Evolutionary conservation across 2,888 invertebrate species (phyloP).

Genomic region (Dascillus cervinus): DNA sequence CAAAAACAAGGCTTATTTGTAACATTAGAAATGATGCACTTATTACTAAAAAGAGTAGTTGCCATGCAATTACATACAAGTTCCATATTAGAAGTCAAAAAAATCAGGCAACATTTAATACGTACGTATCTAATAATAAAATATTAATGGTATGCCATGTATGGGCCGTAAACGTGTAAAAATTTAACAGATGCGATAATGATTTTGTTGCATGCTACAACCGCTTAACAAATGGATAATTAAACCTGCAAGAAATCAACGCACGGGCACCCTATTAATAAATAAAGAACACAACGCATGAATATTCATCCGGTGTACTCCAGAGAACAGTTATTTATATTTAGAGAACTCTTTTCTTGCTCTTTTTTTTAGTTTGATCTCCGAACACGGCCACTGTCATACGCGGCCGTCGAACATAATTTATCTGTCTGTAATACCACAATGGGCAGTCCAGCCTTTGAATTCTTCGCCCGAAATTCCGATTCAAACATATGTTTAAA

Average conservation of each 20-base stretch:
- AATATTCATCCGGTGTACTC: conserved; percentile 26
- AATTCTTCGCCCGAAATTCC: conserved; percentile 42
- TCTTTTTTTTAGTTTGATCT: too few relatives aligned
- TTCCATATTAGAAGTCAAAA: too few relatives aligned
- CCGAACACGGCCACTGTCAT: conserved; percentile 38
- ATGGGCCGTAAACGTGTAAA: conserved; percentile 21
- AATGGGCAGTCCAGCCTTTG: conserved; percentile 39
- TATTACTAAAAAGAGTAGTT: too few relatives aligned
- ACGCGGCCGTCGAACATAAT: conserved; percentile 43
- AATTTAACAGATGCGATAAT: conserved; percentile 19
- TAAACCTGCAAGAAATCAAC: conserved; percentile 20
- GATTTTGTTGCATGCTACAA: conserved; percentile 17
- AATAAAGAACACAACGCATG: conserved; percentile 17
- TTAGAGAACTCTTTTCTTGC: conserved; percentile 24
- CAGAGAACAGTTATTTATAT: conserved; percentile 37
- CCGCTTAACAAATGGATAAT: conserved; percentile 22
- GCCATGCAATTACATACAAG: too few relatives aligned
- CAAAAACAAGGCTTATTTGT: too few relatives aligned
- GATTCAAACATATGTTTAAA: conserved; percentile 43
- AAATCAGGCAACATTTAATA: too few relatives aligned
- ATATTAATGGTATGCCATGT: too few relatives aligned
- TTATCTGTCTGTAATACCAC: conserved; percentile 43
- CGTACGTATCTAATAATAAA: too few relatives aligned
- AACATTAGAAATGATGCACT: too few relatives aligned
- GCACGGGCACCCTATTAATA: conserved; percentile 16